Conservation (phyloP, 2,113 vertebrate genomes). For the Lasiurus borealis region DNA sequence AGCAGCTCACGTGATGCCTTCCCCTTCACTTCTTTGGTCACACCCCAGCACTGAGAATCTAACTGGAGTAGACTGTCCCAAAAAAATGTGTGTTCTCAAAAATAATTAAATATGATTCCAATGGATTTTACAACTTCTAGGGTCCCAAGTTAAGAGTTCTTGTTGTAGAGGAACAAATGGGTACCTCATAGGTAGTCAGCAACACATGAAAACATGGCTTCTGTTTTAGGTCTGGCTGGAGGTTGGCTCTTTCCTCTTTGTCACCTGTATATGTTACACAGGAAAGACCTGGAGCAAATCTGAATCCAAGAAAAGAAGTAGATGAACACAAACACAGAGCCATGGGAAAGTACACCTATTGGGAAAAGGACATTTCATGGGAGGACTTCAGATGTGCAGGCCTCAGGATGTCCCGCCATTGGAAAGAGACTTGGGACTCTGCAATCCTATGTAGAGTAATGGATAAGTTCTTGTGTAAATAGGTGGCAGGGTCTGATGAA, state of each 20-base stretch:
- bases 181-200: conserved; percentile 94
- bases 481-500: background rate
- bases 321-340: background rate
- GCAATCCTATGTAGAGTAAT: background rate
- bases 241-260: conserved; percentile 89
- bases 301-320: conserved; percentile 79
- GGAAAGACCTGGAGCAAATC: conserved; percentile 91
- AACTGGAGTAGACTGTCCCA: background rate
- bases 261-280: conserved; percentile 90
- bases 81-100: background rate
- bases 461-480: background rate
- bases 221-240: conserved; percentile 86
- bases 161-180: background rate
- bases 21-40: background rate
- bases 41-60: background rate
- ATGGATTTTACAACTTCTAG: background rate
- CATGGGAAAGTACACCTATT: background rate
- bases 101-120: background rate
- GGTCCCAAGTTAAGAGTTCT: background rate
- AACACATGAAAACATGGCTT: conserved; percentile 86
- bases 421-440: background rate
- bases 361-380: background rate
- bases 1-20: background rate
- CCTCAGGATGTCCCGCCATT: background rate
- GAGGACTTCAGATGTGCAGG: background rate